A percentile compares a stretch with the other conserved stretches of the same genome.
phyloP scores from a whole-genome alignment of 1,140 invertebrate species.

The Caerostris darwini region DNA sequence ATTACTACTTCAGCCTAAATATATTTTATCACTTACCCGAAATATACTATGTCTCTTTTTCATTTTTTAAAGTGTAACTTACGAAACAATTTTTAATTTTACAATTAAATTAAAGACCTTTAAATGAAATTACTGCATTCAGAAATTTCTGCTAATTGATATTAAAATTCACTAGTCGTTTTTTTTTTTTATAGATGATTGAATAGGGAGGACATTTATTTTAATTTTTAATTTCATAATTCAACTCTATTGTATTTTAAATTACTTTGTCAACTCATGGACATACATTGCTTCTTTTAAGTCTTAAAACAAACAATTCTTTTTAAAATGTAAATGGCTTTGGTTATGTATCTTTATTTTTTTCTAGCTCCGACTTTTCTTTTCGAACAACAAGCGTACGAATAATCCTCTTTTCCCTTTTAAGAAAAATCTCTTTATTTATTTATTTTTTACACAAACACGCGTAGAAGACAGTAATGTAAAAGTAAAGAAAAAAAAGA shows the following conservation, averaged over 20 bases:
- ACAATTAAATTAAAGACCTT: too few species aligned
- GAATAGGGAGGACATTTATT: too few species aligned
- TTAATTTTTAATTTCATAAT: background rate
- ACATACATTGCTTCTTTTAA: background rate
- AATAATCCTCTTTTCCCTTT: conserved; percentile 14
- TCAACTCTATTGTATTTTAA: background rate
- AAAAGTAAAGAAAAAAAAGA: background rate
- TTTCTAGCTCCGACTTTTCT: background rate
- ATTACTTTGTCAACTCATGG: background rate
- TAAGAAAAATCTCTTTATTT: background rate
- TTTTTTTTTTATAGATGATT: too few species aligned
- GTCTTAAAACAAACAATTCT: too few species aligned
- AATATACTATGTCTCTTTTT: too few species aligned
- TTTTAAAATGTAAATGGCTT: background rate
- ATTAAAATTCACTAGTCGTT: too few species aligned
- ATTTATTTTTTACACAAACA: background rate
- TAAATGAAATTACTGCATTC: too few species aligned
- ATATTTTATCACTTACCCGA: too few species aligned
- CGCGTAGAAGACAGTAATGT: background rate
- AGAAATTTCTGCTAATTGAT: too few species aligned
- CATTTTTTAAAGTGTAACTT: too few species aligned
- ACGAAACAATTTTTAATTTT: too few species aligned
- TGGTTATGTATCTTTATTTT: background rate
- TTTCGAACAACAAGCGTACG: background rate
- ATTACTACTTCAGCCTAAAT: too few species aligned